phyloP scores from a whole-genome alignment of 2,888 invertebrate genomes.

The Hetaerina titia region DNA sequence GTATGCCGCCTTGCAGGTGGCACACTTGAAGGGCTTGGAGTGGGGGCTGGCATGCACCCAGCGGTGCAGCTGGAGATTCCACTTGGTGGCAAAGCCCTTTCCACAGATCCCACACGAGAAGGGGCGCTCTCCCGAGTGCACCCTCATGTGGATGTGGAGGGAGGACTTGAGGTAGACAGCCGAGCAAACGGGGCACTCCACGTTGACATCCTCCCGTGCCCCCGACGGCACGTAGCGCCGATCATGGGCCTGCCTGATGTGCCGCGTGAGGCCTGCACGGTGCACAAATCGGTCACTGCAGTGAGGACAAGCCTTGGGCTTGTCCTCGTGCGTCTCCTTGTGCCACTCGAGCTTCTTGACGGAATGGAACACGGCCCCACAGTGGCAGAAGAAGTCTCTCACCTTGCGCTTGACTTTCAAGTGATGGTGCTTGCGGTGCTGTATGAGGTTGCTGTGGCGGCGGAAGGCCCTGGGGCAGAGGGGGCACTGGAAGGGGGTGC shows the following conservation, averaged over 20 bases:
- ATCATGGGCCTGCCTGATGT: constrained; percentile 90
- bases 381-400: constrained; percentile 87
- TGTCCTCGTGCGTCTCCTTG: constrained; percentile 89
- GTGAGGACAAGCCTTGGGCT: constrained; percentile 90
- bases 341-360: constrained; percentile 92
- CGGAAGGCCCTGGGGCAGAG: constrained; percentile 89
- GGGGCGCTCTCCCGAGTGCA: constrained; percentile 88
- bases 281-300: constrained; percentile 94
- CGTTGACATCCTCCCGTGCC: constrained; percentile 83
- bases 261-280: constrained; percentile 89
- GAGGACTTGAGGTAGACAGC: constrained; percentile 89
- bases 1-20: constrained; percentile 90
- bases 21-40: constrained; percentile 91
- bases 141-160: constrained; percentile 88
- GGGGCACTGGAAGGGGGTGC: constrained; percentile 89
- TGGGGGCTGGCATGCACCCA: constrained; percentile 93
- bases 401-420: constrained; percentile 85
- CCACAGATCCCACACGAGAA: constrained; percentile 90
- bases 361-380: constrained; percentile 89
- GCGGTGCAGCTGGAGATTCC: constrained; percentile 93
- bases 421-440: constrained; percentile 90
- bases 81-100: constrained; percentile 92
- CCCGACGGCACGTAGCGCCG: constrained; percentile 85
- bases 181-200: constrained; percentile 88
- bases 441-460: constrained; percentile 90